Conservation (phyloP, 2,113 vertebrate genomes). For the Embiotoca jacksoni region DNA sequence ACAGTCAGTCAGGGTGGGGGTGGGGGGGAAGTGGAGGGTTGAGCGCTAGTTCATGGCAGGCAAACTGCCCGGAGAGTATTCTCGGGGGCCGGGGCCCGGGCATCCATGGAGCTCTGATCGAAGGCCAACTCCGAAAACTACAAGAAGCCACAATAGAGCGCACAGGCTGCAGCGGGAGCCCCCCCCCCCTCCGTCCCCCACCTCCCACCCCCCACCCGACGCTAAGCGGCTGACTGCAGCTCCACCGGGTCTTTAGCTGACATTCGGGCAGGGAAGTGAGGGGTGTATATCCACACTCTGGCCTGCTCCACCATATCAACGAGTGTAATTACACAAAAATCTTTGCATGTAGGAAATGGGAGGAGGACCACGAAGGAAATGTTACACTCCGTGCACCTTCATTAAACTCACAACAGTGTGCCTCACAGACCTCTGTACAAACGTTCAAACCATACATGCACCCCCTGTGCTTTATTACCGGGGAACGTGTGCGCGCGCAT, state of each 20-base stretch:
- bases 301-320: constrained; percentile 36
- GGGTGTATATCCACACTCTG: constrained; percentile 35
- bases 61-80: constrained; percentile 65
- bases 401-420: constrained; percentile 28
- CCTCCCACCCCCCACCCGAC: constrained; percentile 12
- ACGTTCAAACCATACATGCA: constrained; percentile 20
- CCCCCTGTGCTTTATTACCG: constrained; percentile 22
- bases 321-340: constrained; percentile 58
- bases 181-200: not conserved
- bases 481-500: constrained; percentile 7
- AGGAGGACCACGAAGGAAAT: constrained; percentile 60
- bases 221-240: constrained; percentile 41
- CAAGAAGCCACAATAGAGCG: constrained; percentile 49
- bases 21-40: constrained; percentile 57
- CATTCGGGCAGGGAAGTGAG: constrained; percentile 46
- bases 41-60: constrained; percentile 61
- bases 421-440: constrained; percentile 6
- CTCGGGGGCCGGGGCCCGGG: constrained; percentile 40
- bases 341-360: constrained; percentile 62
- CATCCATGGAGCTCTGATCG: constrained; percentile 61
- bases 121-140: constrained; percentile 60
- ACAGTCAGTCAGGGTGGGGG: constrained; percentile 28
- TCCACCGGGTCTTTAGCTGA: constrained; percentile 45
- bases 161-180: constrained; percentile 35
- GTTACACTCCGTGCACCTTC: constrained; percentile 26